phyloP scores from a whole-genome alignment of 2,113 vertebrate genomes.

The Tylochromis polylepis region DNA sequence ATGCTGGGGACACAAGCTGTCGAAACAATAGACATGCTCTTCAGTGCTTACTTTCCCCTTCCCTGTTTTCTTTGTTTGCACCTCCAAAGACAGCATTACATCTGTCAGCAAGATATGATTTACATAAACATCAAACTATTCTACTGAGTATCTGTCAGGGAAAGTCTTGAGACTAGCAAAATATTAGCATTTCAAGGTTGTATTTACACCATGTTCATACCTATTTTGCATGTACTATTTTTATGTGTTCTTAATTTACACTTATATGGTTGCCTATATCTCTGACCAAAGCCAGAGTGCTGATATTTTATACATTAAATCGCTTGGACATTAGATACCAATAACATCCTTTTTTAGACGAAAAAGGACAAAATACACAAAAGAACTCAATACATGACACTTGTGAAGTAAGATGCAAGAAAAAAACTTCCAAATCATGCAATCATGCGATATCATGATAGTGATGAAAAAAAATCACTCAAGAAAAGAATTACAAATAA shows the following conservation, averaged over 20 bases:
- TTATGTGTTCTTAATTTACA: constrained; percentile 38
- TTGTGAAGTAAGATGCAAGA: background rate
- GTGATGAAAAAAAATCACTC: constrained; percentile 36
- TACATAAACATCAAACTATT: constrained; percentile 73
- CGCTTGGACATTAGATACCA: background rate
- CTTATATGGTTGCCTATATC: background rate
- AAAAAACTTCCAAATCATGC: background rate
- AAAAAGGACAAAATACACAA: background rate
- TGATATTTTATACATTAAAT: background rate
- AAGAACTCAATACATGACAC: background rate
- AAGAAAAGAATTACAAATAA: constrained; percentile 42
- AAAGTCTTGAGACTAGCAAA: constrained; percentile 62
- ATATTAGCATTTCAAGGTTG: constrained; percentile 73
- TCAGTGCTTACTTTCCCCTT: constrained; percentile 49
- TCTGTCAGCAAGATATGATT: constrained; percentile 70
- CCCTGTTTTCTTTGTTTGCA: constrained; percentile 60
- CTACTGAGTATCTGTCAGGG: constrained; percentile 62
- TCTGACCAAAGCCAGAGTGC: background rate
- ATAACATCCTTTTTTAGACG: background rate
- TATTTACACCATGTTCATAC: constrained; percentile 58
- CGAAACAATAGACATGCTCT: constrained; percentile 64
- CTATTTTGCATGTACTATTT: constrained; percentile 66
- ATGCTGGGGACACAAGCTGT: constrained; percentile 71
- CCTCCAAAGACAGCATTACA: constrained; percentile 68
- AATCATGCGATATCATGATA: background rate